Percentiles rank a stretch among this genome's conserved stretches.
Conservation (phyloP, 2,113 vertebrate genomes). For the Rhea americana region DNA sequence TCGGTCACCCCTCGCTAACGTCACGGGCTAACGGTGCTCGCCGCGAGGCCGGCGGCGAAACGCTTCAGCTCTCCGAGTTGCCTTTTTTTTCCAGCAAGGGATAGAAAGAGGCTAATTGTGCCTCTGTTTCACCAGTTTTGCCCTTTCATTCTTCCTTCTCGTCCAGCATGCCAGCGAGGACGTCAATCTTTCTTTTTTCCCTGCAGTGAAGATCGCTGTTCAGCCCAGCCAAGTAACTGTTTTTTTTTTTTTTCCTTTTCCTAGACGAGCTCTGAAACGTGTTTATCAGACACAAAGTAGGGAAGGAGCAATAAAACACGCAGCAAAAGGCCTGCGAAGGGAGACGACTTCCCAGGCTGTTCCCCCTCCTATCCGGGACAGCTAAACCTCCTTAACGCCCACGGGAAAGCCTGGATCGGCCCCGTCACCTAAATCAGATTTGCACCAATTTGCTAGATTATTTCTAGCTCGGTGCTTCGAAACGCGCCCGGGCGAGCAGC, state of each 20-base stretch:
- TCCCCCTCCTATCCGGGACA: fast-evolving
- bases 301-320: background rate
- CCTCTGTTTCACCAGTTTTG: background rate
- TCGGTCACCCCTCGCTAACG: background rate
- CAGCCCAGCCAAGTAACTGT: background rate
- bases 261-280: too few species aligned
- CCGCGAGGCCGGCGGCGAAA: background rate
- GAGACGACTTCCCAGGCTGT: background rate
- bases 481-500: fast-evolving
- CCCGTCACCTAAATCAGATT: background rate
- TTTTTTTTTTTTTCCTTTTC: background rate
- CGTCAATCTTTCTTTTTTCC: too few species aligned
- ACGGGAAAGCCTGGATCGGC: fast-evolving
- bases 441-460: background rate
- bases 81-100: background rate
- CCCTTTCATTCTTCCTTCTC: background rate
- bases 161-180: background rate
- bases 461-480: background rate
- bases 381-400: background rate
- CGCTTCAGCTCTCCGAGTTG: background rate
- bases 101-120: background rate
- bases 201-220: background rate
- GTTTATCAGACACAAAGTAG: too few species aligned
- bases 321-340: background rate
- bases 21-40: background rate